phyloP scores from a whole-genome alignment of 1,140 invertebrate species.

The Trichogramma pretiosum region DNA sequence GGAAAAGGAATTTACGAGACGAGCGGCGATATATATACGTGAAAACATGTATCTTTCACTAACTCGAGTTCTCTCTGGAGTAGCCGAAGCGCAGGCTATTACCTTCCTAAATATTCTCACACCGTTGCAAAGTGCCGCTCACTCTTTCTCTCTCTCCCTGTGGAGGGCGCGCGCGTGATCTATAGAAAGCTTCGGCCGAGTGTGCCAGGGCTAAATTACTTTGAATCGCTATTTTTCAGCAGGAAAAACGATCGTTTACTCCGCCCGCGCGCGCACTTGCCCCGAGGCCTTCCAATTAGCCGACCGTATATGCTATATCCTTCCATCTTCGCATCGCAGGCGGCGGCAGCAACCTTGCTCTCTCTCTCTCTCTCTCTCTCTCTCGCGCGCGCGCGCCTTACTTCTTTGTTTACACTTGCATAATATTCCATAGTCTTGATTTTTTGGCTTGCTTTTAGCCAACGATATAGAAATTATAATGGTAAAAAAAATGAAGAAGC shows the following conservation, averaged over 20 bases:
- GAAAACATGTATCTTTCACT: too few species aligned
- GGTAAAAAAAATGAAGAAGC: too few species aligned
- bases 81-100: conserved; percentile 45
- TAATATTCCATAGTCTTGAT: too few species aligned
- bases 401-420: too few species aligned
- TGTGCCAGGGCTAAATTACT: conserved; percentile 39
- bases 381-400: too few species aligned
- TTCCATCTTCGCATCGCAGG: conserved; percentile 17
- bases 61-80: too few species aligned
- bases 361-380: too few species aligned
- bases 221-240: conserved; percentile 43
- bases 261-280: neutral
- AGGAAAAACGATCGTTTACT: conserved; percentile 32
- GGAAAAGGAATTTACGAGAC: conserved; percentile 42
- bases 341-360: too few species aligned
- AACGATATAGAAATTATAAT: too few species aligned
- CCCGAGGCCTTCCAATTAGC: conserved; percentile 16
- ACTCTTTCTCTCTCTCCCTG: too few species aligned
- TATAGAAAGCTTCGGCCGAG: conserved; percentile 29
- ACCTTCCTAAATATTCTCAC: conserved; percentile 46
- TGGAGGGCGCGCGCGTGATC: conserved; percentile 28
- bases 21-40: too few species aligned
- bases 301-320: conserved; percentile 9
- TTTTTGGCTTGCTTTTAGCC: too few species aligned
- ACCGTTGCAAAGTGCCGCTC: conserved; percentile 30